phyloP scores from a whole-genome alignment of 2,888 invertebrate species.

The Aquatica leii region DNA sequence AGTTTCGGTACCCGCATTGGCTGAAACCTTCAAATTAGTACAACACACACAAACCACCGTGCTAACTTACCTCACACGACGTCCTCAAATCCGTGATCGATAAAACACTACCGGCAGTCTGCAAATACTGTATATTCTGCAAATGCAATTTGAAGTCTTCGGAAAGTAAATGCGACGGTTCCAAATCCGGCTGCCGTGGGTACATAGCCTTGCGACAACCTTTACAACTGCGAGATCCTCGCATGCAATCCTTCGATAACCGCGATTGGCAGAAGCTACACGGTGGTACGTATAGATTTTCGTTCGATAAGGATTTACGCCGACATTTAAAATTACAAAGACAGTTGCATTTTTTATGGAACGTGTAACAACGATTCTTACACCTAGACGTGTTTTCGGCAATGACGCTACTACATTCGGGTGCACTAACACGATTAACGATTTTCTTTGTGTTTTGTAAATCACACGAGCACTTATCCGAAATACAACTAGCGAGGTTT shows the following conservation, averaged over 20 bases:
- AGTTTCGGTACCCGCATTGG: constrained; percentile 71
- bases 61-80: constrained; percentile 57
- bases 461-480: constrained; percentile 51
- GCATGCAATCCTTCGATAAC: constrained; percentile 50
- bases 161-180: constrained; percentile 71
- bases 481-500: constrained; percentile 52
- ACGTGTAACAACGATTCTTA: constrained; percentile 47
- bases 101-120: constrained; percentile 73
- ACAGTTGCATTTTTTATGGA: constrained; percentile 52
- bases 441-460: constrained; percentile 25
- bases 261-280: constrained; percentile 61
- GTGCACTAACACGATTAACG: constrained; percentile 50
- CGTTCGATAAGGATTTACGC: constrained; percentile 69
- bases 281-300: constrained; percentile 64
- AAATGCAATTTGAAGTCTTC: constrained; percentile 77
- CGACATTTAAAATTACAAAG: constrained; percentile 50
- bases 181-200: constrained; percentile 61
- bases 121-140: constrained; percentile 76
- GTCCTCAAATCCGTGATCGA: constrained; percentile 68
- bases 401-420: constrained; percentile 45
- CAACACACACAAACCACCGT: too few species aligned
- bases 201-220: constrained; percentile 55
- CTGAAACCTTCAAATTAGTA: too few species aligned
- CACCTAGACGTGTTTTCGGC: constrained; percentile 17
- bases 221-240: constrained; percentile 49